Evolutionary conservation across 2,113 vertebrate species (phyloP), one percentile per base, ranked within the genome.

Genomic region (Aptenodytes patagonicus): DNA sequence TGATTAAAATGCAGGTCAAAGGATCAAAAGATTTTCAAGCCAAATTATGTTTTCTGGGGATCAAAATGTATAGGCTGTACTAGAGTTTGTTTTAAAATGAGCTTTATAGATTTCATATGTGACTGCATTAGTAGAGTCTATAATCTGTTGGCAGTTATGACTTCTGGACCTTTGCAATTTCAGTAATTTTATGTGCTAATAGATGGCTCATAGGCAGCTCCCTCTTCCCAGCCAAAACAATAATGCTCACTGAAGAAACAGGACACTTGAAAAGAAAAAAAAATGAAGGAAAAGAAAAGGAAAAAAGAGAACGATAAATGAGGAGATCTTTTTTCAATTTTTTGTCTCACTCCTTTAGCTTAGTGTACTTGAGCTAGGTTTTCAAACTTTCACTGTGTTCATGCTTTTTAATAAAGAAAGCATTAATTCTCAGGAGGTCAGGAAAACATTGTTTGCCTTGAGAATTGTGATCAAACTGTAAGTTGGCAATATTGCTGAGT

Each of bases 111-210:
- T 96, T 82, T 92, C 31, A 20, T 52, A 32, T 78, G 44, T 91
- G 65, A 76, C 52, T 91, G 34, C 42, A 28, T 68, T 66, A 62
- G 51, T 34, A 38, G 65, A 93, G 57, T 72, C 85, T 92, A 16
- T 96, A 91, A 91, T 93, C 78, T 80, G 32, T 61, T 93, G 84
- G 62, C 68, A 89, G 54, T 70, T 89, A 87, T 3, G 77, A 72
- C 47, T 94, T 79, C 31, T 38, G 60, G 86, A 91, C 90, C 88
- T 95, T 78, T 95, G 86, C 71, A 93, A 87, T 92, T 89, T 93
- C 66, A 75, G 29, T 96, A 88, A 93, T 96, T 95, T 96, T 91
- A 77, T 76, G 81, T 85, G 76, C 61, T 62, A 94, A 83, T 91
- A 95, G 95, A 87, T 73, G 89, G 73, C 78, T 91, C 28, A 40